Percentiles rank a stretch among this genome's conserved stretches.
Evolutionary conservation across 1,140 invertebrate species (phyloP).

Genomic region (Drosophila hydei): DNA sequence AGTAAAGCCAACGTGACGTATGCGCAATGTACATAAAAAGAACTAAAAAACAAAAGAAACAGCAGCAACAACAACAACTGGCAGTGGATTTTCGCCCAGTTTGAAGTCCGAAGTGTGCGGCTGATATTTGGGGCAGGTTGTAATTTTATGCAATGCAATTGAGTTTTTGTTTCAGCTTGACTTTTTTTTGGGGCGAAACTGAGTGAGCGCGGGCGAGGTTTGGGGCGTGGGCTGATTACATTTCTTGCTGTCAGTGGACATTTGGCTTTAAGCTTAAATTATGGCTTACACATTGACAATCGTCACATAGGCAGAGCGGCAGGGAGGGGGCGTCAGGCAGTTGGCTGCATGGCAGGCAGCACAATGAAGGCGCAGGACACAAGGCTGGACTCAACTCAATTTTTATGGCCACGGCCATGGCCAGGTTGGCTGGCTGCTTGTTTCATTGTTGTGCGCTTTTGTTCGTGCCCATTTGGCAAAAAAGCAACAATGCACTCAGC

Average conservation of each 20-base stretch:
- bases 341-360: no score
- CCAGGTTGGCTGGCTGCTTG: not conserved
- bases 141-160: slow-evolving; percentile 27
- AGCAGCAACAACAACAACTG: slow-evolving; percentile 28
- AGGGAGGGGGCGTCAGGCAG: no score
- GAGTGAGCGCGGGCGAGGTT: not conserved
- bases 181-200: not conserved
- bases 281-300: slow-evolving; percentile 69
- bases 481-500: slow-evolving; percentile 6
- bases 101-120: slow-evolving; percentile 23
- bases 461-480: slow-evolving; percentile 38
- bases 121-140: slow-evolving; percentile 35
- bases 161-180: slow-evolving; percentile 13
- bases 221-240: slow-evolving; percentile 39
- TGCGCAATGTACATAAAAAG: slow-evolving; percentile 59
- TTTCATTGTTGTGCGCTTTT: slow-evolving; percentile 44
- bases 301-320: slow-evolving; percentile 45
- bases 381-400: slow-evolving; percentile 7
- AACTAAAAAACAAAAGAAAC: slow-evolving; percentile 6
- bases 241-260: slow-evolving; percentile 25
- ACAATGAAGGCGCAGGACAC: slow-evolving; percentile 56
- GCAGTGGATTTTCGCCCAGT: slow-evolving; percentile 25
- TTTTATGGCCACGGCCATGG: slow-evolving; percentile 28
- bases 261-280: slow-evolving; percentile 70
- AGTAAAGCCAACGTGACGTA: slow-evolving; percentile 67